Evolutionary conservation across 2,797 vertebrate genomes (phyloP).

Genomic region (Haliaeetus albicilla): DNA sequence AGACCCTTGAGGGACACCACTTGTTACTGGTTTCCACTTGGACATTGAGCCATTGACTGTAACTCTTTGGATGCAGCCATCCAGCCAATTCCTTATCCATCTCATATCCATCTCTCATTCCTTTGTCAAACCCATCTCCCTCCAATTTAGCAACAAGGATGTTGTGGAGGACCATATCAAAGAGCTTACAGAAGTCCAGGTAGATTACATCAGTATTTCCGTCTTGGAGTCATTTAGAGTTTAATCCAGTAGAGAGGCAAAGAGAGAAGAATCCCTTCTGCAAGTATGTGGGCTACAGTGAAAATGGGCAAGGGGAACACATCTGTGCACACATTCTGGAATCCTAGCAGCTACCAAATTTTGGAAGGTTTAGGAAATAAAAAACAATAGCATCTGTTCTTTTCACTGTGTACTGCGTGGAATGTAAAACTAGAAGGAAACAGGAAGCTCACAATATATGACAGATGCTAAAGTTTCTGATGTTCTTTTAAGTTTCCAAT

Average conservation of each 20-base stretch:
- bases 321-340: not conserved
- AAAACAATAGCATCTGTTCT: not conserved
- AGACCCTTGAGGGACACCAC: not conserved
- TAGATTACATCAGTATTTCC: not conserved
- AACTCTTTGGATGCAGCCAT: not conserved
- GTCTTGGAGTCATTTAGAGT: not conserved
- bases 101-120: not conserved
- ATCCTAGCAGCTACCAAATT: not conserved
- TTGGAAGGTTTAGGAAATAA: not conserved
- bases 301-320: not conserved
- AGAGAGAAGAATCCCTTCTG: not conserved
- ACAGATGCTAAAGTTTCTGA: not conserved
- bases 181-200: not conserved
- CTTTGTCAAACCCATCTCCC: not conserved
- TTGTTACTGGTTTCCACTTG: not conserved
- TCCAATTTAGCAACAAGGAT: not conserved
- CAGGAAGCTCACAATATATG: not conserved
- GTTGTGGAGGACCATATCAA: not conserved
- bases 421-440: not conserved
- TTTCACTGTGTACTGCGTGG: not conserved
- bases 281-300: not conserved
- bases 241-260: not conserved
- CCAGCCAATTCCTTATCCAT: not conserved
- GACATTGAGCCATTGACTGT: not conserved
- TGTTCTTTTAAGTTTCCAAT: not conserved